phyloP scores from a whole-genome alignment of 2,888 invertebrate species.

The Doris montereyensis region DNA sequence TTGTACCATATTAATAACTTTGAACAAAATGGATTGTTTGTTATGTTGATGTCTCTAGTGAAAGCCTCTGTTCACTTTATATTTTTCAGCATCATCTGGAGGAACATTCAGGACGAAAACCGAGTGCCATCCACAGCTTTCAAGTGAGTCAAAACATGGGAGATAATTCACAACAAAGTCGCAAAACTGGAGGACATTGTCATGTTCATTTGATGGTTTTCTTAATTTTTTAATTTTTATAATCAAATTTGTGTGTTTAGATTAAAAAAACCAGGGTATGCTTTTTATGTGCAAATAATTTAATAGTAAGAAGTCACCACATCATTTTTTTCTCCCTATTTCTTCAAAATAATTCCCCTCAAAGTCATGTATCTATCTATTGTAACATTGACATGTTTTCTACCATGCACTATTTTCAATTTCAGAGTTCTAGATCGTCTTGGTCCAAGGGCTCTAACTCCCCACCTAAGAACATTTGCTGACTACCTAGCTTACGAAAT shows the following conservation, averaged over 20 bases:
- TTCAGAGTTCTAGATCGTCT: slow-evolving; percentile 91
- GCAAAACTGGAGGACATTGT: too few relatives aligned
- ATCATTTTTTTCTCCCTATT: not conserved
- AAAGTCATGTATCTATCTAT: not conserved
- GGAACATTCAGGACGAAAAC: slow-evolving; percentile 95
- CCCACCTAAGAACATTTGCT: slow-evolving; percentile 93
- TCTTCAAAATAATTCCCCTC: not conserved
- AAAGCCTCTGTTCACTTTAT: not conserved
- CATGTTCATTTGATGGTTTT: too few relatives aligned
- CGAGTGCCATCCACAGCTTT: slow-evolving; percentile 95
- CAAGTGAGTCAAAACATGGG: too few relatives aligned
- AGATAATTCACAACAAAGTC: too few relatives aligned
- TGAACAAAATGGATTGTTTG: not conserved
- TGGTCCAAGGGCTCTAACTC: slow-evolving; percentile 90
- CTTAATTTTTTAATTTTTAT: too few relatives aligned
- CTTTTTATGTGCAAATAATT: too few relatives aligned
- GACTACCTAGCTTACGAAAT: slow-evolving; percentile 94
- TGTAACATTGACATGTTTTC: not conserved
- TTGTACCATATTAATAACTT: too few relatives aligned
- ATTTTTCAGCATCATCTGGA: slow-evolving; percentile 82
- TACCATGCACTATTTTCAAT: not conserved
- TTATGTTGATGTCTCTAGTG: not conserved
- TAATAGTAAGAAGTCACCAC: too few relatives aligned
- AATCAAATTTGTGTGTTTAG: too few relatives aligned
- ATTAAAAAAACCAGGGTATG: too few relatives aligned